Evolutionary conservation across 1,140 invertebrate species (phyloP).

Genomic region (Drosophila sproati): DNA sequence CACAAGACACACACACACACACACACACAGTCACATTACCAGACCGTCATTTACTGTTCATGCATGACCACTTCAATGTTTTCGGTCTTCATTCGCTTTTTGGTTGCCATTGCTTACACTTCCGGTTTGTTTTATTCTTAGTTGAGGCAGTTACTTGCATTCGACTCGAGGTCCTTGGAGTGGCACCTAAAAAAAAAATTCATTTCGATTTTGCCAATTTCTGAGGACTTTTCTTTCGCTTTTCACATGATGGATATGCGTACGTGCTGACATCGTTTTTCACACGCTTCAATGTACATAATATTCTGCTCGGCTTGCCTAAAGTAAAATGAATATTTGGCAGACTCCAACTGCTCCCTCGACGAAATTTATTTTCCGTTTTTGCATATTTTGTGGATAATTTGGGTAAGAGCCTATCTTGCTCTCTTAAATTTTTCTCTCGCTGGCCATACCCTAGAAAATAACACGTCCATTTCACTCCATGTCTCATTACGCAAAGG

Average conservation of each 20-base stretch:
- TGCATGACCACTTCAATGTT: slow-evolving; percentile 71
- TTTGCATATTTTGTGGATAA: slow-evolving; percentile 77
- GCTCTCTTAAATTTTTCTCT: slow-evolving; percentile 21
- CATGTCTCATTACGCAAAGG: too few species aligned
- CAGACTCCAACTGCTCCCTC: slow-evolving; percentile 41
- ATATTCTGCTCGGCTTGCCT: slow-evolving; percentile 12
- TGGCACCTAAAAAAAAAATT: slow-evolving; percentile 52
- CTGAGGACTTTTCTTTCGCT: slow-evolving; percentile 24
- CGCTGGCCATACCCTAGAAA: slow-evolving; percentile 2
- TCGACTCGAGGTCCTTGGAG: slow-evolving; percentile 45
- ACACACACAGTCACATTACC: background rate
- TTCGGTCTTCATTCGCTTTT: slow-evolving; percentile 58
- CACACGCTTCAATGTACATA: slow-evolving; percentile 60
- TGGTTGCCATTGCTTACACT: slow-evolving; percentile 63
- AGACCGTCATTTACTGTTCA: slow-evolving; percentile 59
- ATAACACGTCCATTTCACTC: background rate
- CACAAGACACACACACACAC: slow-evolving; percentile 15
- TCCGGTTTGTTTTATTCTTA: slow-evolving; percentile 61
- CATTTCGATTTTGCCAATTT: slow-evolving; percentile 77
- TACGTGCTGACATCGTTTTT: slow-evolving; percentile 68
- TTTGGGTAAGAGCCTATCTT: slow-evolving; percentile 65
- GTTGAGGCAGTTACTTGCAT: slow-evolving; percentile 34
- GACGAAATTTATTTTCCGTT: slow-evolving; percentile 71
- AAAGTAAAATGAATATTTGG: slow-evolving; percentile 58
- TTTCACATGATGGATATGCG: slow-evolving; percentile 67